Conservation (phyloP, 2,113 vertebrate species). For the Sterrhoptilus dennistouni region DNA sequence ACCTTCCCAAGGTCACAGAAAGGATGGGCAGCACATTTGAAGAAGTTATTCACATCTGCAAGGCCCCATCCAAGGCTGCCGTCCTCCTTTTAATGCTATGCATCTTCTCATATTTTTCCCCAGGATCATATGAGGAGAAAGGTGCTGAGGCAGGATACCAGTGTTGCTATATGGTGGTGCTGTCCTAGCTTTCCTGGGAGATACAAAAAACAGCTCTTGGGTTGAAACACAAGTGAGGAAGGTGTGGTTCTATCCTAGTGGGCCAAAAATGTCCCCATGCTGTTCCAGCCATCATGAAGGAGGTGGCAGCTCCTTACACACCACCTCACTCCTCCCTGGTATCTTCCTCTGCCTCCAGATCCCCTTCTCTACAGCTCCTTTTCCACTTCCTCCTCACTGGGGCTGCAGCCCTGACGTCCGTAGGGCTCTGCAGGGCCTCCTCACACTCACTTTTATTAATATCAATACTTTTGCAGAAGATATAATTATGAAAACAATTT, state of each 20-base stretch:
- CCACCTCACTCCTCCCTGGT: not conserved
- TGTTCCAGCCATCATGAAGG: not conserved
- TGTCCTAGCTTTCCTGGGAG: not conserved
- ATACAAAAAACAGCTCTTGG: not conserved
- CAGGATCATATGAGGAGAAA: not conserved
- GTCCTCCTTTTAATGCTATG: not conserved
- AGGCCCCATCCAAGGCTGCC: not conserved
- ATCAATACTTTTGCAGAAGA: not conserved
- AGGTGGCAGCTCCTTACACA: not conserved
- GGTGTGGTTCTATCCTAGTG: not conserved
- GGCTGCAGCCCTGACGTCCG: not conserved
- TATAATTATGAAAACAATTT: not conserved
- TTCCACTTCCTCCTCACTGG: not conserved
- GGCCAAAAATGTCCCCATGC: not conserved
- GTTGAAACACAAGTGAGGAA: not conserved
- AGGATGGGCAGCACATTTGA: not conserved
- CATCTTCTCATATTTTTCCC: not conserved
- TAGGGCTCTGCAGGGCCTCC: not conserved
- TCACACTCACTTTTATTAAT: not conserved
- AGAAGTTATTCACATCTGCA: not conserved
- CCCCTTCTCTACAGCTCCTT: not conserved
- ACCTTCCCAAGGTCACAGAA: not conserved
- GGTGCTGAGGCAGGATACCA: fast-evolving
- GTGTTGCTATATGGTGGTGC: not conserved
- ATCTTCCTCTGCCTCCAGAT: not conserved